Evolutionary conservation across 2,888 invertebrate species (phyloP).

Genomic region (Andrena camellia): DNA sequence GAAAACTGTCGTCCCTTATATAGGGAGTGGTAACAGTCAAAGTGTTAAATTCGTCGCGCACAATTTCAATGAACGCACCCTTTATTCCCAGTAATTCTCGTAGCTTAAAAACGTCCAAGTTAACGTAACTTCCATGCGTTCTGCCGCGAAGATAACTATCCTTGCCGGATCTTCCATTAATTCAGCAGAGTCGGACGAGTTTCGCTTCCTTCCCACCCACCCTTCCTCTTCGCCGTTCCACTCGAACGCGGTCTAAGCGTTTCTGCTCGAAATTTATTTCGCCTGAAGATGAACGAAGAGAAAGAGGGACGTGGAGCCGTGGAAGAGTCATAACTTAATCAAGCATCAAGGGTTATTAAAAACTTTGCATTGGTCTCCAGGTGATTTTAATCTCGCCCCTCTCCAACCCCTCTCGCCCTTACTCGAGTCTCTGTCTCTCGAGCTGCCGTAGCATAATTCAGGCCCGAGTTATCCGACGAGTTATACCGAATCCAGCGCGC

Average conservation of each 20-base stretch:
- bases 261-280: conserved; percentile 68
- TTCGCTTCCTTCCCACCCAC: conserved; percentile 39
- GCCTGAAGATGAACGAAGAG: conserved; percentile 46
- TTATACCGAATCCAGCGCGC: conserved; percentile 78
- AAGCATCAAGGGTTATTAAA: conserved; percentile 82
- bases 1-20: not conserved
- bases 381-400: conserved; percentile 79
- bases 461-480: conserved; percentile 75
- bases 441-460: conserved; percentile 71
- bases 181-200: conserved; percentile 64
- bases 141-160: conserved; percentile 54
- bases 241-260: conserved; percentile 62
- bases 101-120: conserved; percentile 41
- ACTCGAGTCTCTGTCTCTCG: conserved; percentile 24
- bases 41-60: conserved; percentile 27
- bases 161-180: conserved; percentile 65
- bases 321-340: conserved; percentile 78
- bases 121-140: conserved; percentile 47
- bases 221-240: conserved; percentile 45
- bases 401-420: conserved; percentile 47
- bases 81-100: conserved; percentile 46
- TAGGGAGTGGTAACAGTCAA: too few species aligned
- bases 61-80: conserved; percentile 21
- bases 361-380: conserved; percentile 78
- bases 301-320: conserved; percentile 51